Conservation (phyloP, 2,113 vertebrate genomes). For the Rhabdomys dilectus region DNA sequence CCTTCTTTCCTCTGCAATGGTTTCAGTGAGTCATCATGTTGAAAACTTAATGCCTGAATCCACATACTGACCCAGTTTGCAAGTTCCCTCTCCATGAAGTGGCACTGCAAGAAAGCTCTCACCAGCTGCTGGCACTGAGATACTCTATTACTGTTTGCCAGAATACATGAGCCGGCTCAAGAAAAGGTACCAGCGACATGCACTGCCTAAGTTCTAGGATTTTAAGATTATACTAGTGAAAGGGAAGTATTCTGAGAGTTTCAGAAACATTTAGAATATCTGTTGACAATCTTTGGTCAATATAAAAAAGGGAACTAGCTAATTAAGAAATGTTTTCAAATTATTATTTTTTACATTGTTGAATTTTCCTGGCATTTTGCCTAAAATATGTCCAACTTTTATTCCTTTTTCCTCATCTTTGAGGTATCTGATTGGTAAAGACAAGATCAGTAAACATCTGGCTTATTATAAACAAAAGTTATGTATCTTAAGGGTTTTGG, state of each 20-base stretch:
- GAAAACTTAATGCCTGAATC: background rate
- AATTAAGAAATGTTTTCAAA: constrained; percentile 53
- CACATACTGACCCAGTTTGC: background rate
- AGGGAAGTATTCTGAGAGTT: background rate
- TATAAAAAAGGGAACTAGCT: background rate
- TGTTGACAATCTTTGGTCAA: constrained; percentile 28
- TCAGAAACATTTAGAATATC: constrained; percentile 52
- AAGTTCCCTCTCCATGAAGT: background rate
- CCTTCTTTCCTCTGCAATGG: background rate
- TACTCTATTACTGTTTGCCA: constrained; percentile 59
- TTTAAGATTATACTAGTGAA: background rate
- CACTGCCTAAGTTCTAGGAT: background rate
- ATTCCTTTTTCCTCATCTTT: constrained; percentile 5
- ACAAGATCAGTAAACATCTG: background rate
- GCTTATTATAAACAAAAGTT: constrained; percentile 23
- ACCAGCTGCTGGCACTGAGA: background rate
- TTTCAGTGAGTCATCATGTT: background rate
- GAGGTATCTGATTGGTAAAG: constrained; percentile 19
- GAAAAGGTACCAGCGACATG: constrained; percentile 31
- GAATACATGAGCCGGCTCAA: constrained; percentile 47
- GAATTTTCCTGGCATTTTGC: constrained; percentile 28
- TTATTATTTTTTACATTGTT: background rate
- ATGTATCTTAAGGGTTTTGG: background rate
- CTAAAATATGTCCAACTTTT: constrained; percentile 16
- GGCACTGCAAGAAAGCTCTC: background rate